Base-by-base conservation (phyloP, 1,140 invertebrate genomes). In the Cataglyphis hispanica region DNA sequence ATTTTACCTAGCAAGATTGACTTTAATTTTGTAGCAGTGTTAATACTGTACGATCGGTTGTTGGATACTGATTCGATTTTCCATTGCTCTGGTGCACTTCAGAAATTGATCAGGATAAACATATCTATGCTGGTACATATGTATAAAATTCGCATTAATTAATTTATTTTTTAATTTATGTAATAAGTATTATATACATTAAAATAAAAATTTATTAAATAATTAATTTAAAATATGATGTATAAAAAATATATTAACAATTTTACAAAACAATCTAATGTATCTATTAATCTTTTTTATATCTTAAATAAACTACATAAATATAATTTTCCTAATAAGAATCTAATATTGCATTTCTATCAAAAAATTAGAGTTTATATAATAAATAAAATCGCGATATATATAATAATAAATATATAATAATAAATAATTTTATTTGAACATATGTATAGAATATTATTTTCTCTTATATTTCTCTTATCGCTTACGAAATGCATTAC, bases 21-120 rank as follows among this genome's bases (percentile, higher is more conserved):
- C 91, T 93, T 93, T 90, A 93, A 94, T 93, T 91, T 91, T 93
- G 91, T 89, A 93, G 89, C 86, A 78, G 80, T 76, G 75, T 93
- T 87, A 94, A 93, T 92, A 91, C 90, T 93, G 84, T 84, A 93
- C 46, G 77, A 88, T 50, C 53, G 67, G 25, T 83, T 46, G 37
- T 37, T 34, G 37, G 50, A 58, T 81, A 83, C 67, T 83, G 78
- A 83, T 69, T 72, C 53, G 67, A 61, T 83, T 83, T 0, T 19
- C 43, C 43, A 83, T 72, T 34, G 78, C 53, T 69, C 7, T 37
- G 16, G 10, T 10, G 22, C 25, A 7, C 13, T 10, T 37, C 5
- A 34, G 22, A 46, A 60, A 72, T 81, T 56, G 53, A 81, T 72
- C 2, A 25, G 0, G 5, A 13, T 27, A 4, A 4, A 19, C 11